Evolutionary conservation across 2,797 vertebrate genomes (phyloP).

Genomic region (Diplodus sargus): DNA sequence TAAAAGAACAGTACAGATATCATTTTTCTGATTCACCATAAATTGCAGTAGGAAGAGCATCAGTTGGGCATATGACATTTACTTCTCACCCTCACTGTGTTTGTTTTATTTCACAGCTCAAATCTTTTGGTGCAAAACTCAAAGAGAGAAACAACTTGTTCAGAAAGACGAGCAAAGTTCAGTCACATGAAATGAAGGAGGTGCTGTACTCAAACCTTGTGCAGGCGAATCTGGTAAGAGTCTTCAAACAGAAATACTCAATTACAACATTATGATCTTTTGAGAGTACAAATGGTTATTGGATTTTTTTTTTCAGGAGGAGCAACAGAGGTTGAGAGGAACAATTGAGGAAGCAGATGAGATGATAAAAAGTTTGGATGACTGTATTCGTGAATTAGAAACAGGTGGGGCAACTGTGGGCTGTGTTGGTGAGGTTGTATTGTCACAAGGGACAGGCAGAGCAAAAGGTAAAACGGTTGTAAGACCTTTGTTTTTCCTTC

Average conservation of each 20-base stretch:
- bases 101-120: constrained; percentile 70
- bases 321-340: constrained; percentile 74
- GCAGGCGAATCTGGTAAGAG: constrained; percentile 74
- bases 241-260: not conserved
- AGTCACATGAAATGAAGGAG: constrained; percentile 83
- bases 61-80: not conserved
- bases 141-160: constrained; percentile 81
- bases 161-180: constrained; percentile 81
- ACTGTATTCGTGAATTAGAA: constrained; percentile 78
- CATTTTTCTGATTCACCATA: not conserved
- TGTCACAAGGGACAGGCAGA: not conserved
- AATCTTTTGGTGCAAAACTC: constrained; percentile 78
- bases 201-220: constrained; percentile 77
- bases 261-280: not conserved
- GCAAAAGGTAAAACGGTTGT: not conserved
- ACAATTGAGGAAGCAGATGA: constrained; percentile 72
- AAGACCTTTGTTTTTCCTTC: not conserved
- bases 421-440: not conserved
- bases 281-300: not conserved
- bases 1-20: not conserved
- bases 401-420: constrained; percentile 66
- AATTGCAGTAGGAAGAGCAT: not conserved
- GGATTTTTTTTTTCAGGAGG: constrained; percentile 66
- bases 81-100: constrained; percentile 4
- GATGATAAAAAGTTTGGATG: constrained; percentile 79